phyloP scores from a whole-genome alignment of 2,888 invertebrate species.

The Mycalesis mineus region DNA sequence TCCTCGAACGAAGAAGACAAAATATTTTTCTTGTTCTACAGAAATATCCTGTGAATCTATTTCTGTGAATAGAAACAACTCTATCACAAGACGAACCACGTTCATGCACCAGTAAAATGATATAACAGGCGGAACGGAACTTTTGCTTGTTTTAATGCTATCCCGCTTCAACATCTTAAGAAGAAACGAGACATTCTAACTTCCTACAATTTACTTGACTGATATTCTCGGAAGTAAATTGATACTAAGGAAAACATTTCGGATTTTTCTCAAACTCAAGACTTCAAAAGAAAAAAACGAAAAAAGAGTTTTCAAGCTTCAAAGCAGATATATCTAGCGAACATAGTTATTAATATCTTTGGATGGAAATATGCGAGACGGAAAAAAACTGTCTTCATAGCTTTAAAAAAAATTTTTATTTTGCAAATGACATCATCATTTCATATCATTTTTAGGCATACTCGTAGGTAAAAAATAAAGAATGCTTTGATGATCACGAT shows the following conservation, averaged over 20 bases:
- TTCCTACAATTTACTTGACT: slow-evolving; percentile 1
- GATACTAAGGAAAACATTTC: neutral
- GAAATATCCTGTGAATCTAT: too few species aligned
- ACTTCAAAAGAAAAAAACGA: neutral
- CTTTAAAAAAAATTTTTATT: too few species aligned
- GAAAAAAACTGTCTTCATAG: too few species aligned
- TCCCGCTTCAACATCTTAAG: slow-evolving; percentile 5
- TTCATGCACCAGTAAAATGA: slow-evolving; percentile 22
- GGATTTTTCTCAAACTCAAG: neutral
- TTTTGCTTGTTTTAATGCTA: slow-evolving; percentile 6
- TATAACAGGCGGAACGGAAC: slow-evolving; percentile 15
- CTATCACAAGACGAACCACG: slow-evolving; percentile 13
- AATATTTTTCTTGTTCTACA: slow-evolving; percentile 3
- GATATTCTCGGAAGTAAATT: neutral
- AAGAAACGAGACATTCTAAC: neutral
- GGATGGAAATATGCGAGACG: too few species aligned
- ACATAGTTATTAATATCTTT: too few species aligned
- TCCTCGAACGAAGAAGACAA: neutral
- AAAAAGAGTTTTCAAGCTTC: neutral
- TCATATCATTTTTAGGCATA: neutral
- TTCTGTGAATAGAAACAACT: slow-evolving; percentile 14
- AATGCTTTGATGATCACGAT: neutral
- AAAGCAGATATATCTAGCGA: too few species aligned
- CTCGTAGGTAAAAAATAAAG: too few species aligned
- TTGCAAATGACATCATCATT: too few species aligned